These are phyloP conservation scores for Bagarius yarrelli DNA, from an alignment of 2,113 vertebrate species.

Conservation along the genomic window DNA sequence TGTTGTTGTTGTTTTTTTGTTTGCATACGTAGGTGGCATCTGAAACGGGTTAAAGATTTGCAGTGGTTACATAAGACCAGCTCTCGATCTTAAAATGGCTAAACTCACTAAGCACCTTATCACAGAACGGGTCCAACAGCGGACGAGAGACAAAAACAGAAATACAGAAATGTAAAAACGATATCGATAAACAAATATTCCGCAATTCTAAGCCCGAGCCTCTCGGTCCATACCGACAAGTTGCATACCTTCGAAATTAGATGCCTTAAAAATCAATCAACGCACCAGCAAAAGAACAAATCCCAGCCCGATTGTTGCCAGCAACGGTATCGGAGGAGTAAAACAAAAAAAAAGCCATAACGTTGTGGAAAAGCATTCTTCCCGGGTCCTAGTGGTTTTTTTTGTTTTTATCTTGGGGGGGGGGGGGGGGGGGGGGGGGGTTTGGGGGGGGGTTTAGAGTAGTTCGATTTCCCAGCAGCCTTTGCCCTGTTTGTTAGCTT, in stretches of 20 bases:
- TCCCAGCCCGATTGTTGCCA: slow-evolving; percentile 53
- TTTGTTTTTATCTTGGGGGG: slow-evolving; percentile 32
- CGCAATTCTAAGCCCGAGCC: slow-evolving; percentile 31
- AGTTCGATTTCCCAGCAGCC: slow-evolving; percentile 52
- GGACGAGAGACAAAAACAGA: slow-evolving; percentile 40
- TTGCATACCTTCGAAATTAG: slow-evolving; percentile 44
- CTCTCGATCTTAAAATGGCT: slow-evolving; percentile 34
- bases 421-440: slow-evolving; percentile 47
- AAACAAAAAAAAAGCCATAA: slow-evolving; percentile 62
- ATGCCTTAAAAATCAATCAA: slow-evolving; percentile 47
- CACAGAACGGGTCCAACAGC: slow-evolving; percentile 53
- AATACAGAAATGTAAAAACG: slow-evolving; percentile 40
- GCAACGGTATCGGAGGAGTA: slow-evolving; percentile 64
- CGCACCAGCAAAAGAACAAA: slow-evolving; percentile 61
- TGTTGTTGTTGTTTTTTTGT: no score
- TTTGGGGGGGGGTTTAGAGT: slow-evolving; percentile 58
- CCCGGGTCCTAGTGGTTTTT: slow-evolving; percentile 57
- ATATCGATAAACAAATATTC: neutral
- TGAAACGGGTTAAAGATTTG: slow-evolving; percentile 44
- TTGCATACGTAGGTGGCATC: slow-evolving; percentile 43
- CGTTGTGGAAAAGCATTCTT: slow-evolving; percentile 23
- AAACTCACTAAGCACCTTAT: slow-evolving; percentile 71
- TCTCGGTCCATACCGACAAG: slow-evolving; percentile 59
- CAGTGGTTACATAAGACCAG: slow-evolving; percentile 67
- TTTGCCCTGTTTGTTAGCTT: slow-evolving; percentile 29